Conservation (phyloP, 2,113 vertebrate species). For the Rhabdornis inornatus region DNA sequence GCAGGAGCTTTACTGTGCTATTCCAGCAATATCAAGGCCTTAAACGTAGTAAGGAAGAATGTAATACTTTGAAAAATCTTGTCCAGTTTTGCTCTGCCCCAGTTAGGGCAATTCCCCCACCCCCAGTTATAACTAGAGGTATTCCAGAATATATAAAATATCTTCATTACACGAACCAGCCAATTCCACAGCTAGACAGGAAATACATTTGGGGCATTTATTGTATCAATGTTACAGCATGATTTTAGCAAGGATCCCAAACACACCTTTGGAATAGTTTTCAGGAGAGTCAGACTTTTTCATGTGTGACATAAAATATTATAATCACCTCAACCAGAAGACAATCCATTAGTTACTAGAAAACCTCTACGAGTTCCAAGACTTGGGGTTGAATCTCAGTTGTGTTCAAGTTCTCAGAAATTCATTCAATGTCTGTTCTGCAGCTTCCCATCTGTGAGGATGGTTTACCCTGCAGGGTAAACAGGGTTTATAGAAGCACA, state of each 20-base stretch:
- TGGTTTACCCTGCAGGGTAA: not conserved
- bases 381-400: not conserved
- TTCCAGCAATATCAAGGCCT: not conserved
- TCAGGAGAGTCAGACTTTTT: not conserved
- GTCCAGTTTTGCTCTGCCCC: not conserved
- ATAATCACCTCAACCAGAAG: not conserved
- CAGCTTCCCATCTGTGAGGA: not conserved
- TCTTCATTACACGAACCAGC: not conserved
- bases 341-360: not conserved
- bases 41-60: not conserved
- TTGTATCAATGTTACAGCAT: accelerated
- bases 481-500: not conserved
- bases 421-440: not conserved
- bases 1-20: not conserved
- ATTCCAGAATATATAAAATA: not conserved
- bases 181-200: not conserved
- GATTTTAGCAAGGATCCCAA: not conserved
- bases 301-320: not conserved
- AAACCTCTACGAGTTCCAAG: not conserved
- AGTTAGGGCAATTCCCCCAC: accelerated
- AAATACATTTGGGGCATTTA: not conserved
- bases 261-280: not conserved
- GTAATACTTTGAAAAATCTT: not conserved
- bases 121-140: not conserved
- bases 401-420: not conserved